These are phyloP conservation scores for Epizoanthus ramosus DNA, from an alignment of 92 coral and sea anemone species.

Conservation along the genomic window DNA sequence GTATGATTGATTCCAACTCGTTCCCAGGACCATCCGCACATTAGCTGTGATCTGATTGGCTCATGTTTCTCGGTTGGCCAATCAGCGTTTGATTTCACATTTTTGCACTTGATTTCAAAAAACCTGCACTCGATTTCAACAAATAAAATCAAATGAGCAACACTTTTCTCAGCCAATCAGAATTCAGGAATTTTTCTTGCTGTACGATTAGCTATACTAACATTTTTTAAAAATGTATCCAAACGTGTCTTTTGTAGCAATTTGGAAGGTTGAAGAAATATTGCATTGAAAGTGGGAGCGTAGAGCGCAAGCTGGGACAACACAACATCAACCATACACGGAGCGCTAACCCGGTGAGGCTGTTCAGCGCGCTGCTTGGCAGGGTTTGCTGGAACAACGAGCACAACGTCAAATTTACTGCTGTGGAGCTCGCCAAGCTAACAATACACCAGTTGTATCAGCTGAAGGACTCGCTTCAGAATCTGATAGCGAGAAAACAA, in stretches of 20 bases:
- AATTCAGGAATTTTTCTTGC: background rate
- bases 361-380: constrained; percentile 18
- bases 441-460: constrained; percentile 1
- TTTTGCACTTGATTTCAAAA: too few relatives aligned
- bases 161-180: too few relatives aligned
- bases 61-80: too few relatives aligned
- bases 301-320: constrained; percentile 33
- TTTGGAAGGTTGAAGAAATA: constrained; percentile 26
- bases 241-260: constrained; percentile 4
- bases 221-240: background rate
- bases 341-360: constrained; percentile 13
- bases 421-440: constrained; percentile 1
- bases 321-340: constrained; percentile 20
- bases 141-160: too few relatives aligned
- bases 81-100: too few relatives aligned
- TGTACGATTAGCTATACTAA: background rate
- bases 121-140: too few relatives aligned
- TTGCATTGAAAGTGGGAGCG: constrained; percentile 20
- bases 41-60: too few relatives aligned
- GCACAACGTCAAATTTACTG: constrained; percentile 11
- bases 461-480: constrained; percentile 14
- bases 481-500: constrained; percentile 12
- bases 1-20: too few relatives aligned
- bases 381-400: constrained; percentile 23
- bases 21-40: too few relatives aligned